Evolutionary conservation across 2,888 invertebrate genomes (phyloP), one percentile per base, ranked within the genome.

Genomic region (Hypolimnas misippus): DNA sequence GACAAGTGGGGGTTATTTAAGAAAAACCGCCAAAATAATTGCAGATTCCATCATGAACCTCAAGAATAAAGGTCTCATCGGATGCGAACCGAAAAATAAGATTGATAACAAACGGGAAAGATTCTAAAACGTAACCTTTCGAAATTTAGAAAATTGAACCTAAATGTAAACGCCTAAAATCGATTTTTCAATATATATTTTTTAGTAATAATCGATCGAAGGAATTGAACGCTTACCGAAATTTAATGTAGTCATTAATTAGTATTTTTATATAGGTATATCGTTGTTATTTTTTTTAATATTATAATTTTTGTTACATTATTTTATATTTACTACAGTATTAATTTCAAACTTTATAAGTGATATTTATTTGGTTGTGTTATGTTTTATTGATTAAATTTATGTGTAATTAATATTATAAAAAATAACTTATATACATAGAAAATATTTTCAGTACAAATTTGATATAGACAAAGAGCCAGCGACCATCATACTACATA

Each of bases 1-100:
- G 17, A 96, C 97, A 0, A 97, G 97, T 75, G 98, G 98, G 0
- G 98, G 98, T 0, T 98, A 98, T 82, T 93, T 96, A 67, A 93
- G 94, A 67, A 93, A 93, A 66, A 96, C 97, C 0, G 97, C 97
- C 0, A 89, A 92, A 67, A 95, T 98, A 69, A 97, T 98, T 61
- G 96, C 97, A 0, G 95, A 96, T 73, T 98, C 98, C 1, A 96
- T 98, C 67, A 84, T 95, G 46, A 98, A 98, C 86, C 90, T 98
- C 17, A 92, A 93, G 69, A 86, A 86, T 8, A 91, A 93, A 63
- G 94, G 94, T 2, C 87, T 95, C 31, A 93, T 95, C 53, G 71
- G 68, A 1, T 78, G 77, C 3, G 16, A 52, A 51, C 56, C 40
- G 14, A 61, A 6, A 3, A 46, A n/a, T 5, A 46, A 55, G n/a